phyloP scores from a whole-genome alignment of 2,888 invertebrate species.

The Drosophila kanekoi region DNA sequence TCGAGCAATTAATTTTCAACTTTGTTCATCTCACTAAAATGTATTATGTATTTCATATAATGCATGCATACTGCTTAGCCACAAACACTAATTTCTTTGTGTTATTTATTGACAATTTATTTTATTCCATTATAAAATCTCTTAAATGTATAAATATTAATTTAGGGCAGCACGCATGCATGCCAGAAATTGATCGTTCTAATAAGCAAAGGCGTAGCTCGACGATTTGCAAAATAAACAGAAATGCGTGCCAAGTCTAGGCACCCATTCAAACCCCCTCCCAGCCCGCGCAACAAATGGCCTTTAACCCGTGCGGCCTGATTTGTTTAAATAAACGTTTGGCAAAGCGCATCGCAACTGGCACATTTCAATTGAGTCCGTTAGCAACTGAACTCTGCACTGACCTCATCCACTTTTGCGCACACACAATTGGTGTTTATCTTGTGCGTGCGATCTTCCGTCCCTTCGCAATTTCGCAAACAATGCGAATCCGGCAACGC shows the following conservation, averaged over 20 bases:
- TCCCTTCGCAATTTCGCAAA: slow-evolving; percentile 47
- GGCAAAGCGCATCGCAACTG: slow-evolving; percentile 51
- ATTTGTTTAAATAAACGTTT: slow-evolving; percentile 57
- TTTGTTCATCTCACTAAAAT: neutral
- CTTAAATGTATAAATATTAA: slow-evolving; percentile 29
- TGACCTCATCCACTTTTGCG: slow-evolving; percentile 13
- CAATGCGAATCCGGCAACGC: slow-evolving; percentile 44
- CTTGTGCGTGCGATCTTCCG: slow-evolving; percentile 55
- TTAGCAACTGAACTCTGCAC: slow-evolving; percentile 23
- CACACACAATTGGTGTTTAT: slow-evolving; percentile 55
- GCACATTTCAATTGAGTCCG: slow-evolving; percentile 48
- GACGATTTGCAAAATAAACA: slow-evolving; percentile 64
- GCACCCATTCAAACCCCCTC: slow-evolving; percentile 1
- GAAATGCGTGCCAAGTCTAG: slow-evolving; percentile 44
- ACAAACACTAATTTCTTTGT: too few relatives aligned
- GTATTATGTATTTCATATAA: too few relatives aligned
- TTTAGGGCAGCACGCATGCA: slow-evolving; percentile 22
- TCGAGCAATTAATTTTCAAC: too few relatives aligned
- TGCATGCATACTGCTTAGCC: too few relatives aligned
- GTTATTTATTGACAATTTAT: neutral
- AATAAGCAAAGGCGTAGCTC: slow-evolving; percentile 14
- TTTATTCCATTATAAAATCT: neutral
- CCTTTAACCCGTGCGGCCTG: slow-evolving; percentile 33
- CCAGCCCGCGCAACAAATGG: neutral
- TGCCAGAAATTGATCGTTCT: slow-evolving; percentile 35